Base-by-base conservation (phyloP, 2,888 invertebrate genomes). In the Noctua janthina region DNA sequence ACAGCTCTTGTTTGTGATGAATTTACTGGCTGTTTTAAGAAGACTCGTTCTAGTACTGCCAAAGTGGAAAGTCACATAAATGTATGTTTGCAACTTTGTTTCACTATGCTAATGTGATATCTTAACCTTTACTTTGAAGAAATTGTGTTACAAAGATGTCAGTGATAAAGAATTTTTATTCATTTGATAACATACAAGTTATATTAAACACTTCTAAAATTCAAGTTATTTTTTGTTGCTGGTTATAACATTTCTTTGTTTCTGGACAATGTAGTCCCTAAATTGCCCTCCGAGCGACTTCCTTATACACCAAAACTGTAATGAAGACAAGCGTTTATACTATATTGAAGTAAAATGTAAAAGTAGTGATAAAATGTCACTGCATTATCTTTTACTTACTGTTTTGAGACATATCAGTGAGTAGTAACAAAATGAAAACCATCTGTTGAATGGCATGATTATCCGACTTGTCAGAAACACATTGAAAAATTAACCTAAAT, bases 21-120 rank as follows among this genome's bases (percentile, higher is more conserved):
- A 13, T 74, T 39, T 35, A 71, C 39, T 29, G 29, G 17, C 10
- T 71, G 35, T 13, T 29, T 2, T 29, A 15, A 13, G 10, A 56
- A 20, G 56, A 43, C 5, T 43, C 8, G n/a, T 35, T 56, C 5
- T 54, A 49, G 15, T 66, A 29, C 20, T 39, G 29, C 35, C 49
- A 43, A 51, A 59, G 49, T 17, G 29, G 1, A 29, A 23, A 71
- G 23, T 15, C 11, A 62, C 13, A 62, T 59, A 74, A 20, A 49
- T 54, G 23, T 62, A 51, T 71, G 15, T 66, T 23, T 66, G 51
- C 69, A 71, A 64, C 35, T 82, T 51, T 83, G 69, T 74, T 79
- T 59, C 46, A 66, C 23, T 15, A 13, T 66, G 72, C 69, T 49
- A 62, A 23, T 54, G 54, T 49, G 23, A 51, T 29, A 54, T 62